Evolutionary conservation across 2,113 vertebrate species (phyloP).

Genomic region (Nematolebias whitei): DNA sequence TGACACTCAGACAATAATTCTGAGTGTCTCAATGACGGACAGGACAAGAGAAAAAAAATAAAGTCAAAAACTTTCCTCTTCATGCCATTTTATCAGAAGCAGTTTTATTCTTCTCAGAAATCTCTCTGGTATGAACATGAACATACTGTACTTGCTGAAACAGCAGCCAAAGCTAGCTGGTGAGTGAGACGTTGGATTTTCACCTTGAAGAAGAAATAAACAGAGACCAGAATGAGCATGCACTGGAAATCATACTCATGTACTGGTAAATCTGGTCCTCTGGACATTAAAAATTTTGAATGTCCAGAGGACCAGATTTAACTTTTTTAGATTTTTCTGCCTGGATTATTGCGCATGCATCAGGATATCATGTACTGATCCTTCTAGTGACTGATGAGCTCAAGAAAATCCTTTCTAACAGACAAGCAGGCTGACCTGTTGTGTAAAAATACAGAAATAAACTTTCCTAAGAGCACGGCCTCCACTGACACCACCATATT

Average conservation of each 20-base stretch:
- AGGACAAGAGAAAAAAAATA: too few relatives aligned
- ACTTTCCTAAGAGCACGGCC: conserved; percentile 11
- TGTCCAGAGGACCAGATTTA: too few relatives aligned
- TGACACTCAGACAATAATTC: too few relatives aligned
- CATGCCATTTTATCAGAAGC: not conserved
- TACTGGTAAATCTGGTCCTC: conserved; percentile 16
- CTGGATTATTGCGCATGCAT: too few relatives aligned
- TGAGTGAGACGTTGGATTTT: conserved; percentile 4
- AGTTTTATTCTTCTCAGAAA: not conserved
- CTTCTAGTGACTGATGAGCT: conserved; percentile 13
- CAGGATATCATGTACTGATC: too few relatives aligned
- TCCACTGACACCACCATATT: not conserved
- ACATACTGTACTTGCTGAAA: conserved; percentile 3
- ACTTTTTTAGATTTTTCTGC: too few relatives aligned
- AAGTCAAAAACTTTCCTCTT: not conserved
- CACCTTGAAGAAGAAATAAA: not conserved
- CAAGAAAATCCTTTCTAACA: conserved; percentile 1
- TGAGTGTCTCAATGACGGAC: too few relatives aligned
- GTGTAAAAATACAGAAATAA: conserved; percentile 18
- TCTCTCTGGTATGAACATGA: not conserved
- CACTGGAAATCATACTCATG: not conserved
- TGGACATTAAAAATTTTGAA: too few relatives aligned
- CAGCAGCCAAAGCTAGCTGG: not conserved
- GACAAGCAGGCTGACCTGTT: conserved; percentile 10
- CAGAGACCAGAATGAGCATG: not conserved